These are phyloP conservation scores for Magallana nippona DNA, from an alignment of 2,888 invertebrate genomes.

Conservation along the genomic window DNA sequence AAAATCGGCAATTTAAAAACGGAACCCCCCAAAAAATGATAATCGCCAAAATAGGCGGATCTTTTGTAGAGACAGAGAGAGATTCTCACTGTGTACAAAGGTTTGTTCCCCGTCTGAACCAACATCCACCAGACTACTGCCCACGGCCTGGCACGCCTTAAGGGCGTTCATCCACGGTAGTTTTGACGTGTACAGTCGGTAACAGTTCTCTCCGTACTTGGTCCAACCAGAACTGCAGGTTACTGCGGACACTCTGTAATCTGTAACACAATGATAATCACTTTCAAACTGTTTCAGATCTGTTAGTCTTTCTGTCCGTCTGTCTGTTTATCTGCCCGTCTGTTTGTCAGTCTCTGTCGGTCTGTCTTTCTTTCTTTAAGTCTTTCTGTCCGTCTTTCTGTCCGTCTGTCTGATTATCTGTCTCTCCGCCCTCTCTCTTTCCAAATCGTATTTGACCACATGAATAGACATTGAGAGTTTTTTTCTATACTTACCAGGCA, in stretches of 20 bases:
- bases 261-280: not conserved
- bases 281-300: not conserved
- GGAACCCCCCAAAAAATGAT: not conserved
- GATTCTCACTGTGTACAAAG: constrained; percentile 5
- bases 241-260: not conserved
- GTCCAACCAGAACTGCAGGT: constrained; percentile 8
- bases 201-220: constrained; percentile 18
- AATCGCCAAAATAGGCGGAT: not conserved
- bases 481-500: too few relatives aligned
- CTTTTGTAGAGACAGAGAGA: not conserved
- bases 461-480: too few relatives aligned
- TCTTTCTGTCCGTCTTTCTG: too few relatives aligned
- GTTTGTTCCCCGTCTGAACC: constrained; percentile 1
- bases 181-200: not conserved
- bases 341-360: too few relatives aligned
- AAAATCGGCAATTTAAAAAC: too few relatives aligned
- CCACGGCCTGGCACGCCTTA: constrained; percentile 10
- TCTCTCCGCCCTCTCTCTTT: too few relatives aligned
- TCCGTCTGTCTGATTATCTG: too few relatives aligned
- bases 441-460: too few relatives aligned
- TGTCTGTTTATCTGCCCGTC: too few relatives aligned
- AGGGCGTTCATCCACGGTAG: constrained; percentile 4
- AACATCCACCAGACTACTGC: not conserved
- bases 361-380: too few relatives aligned
- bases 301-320: not conserved